Evolutionary conservation across 2,113 vertebrate species (phyloP).

Genomic region (Tachysurus vachellii): DNA sequence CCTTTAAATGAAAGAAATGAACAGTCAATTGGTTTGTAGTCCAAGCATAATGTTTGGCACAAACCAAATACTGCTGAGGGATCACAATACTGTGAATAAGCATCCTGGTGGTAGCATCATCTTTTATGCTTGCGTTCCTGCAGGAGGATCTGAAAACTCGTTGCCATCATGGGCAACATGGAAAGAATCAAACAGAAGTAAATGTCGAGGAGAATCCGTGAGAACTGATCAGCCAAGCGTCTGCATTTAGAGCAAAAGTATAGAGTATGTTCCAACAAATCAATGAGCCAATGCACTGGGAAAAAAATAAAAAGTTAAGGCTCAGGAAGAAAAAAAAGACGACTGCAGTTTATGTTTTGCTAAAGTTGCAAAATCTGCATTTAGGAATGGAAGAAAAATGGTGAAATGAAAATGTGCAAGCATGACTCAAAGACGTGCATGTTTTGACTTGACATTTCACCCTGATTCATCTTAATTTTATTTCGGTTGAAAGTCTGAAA

Average conservation of each 20-base stretch:
- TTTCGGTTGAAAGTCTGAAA: neutral
- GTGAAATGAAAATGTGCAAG: no score
- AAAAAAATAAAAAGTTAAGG: no score
- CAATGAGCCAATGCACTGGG: neutral
- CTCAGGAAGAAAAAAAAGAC: no score
- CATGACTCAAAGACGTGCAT: no score
- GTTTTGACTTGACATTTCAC: no score
- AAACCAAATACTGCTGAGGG: neutral
- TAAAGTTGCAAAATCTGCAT: neutral
- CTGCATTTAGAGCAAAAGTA: neutral
- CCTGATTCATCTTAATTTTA: neutral
- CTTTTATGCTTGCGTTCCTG: neutral
- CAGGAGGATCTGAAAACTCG: neutral
- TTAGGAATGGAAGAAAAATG: neutral
- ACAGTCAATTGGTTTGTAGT: neutral
- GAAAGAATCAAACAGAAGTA: neutral
- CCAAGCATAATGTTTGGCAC: neutral
- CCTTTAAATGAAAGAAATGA: neutral
- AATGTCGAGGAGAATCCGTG: neutral
- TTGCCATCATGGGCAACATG: neutral
- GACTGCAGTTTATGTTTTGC: no score
- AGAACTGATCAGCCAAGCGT: neutral
- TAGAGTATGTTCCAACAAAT: neutral
- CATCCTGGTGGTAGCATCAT: neutral
- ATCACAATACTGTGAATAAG: neutral